Evolutionary conservation across 92 coral and sea anemone genomes (phyloP), one percentile per base, ranked within the genome.

Genomic region (Epizoanthus rinbou): DNA sequence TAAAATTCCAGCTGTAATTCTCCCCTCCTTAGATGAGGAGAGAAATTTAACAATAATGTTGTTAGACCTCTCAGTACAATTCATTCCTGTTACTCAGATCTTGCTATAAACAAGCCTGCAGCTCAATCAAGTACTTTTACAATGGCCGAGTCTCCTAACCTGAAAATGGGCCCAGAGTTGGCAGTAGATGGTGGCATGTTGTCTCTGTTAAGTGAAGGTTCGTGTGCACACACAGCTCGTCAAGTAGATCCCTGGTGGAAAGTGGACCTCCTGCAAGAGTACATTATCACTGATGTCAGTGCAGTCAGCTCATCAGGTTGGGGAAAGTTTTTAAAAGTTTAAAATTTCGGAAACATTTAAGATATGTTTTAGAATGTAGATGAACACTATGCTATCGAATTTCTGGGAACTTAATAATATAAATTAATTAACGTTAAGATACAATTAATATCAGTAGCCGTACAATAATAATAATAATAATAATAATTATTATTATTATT

Each of bases 161-260:
- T 69, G 82, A 59, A 74, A 17, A 59, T 81, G 1, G 91, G 88
- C 47, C 85, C 97, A 57, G 88, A 86, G 24, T 85, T 90, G 50
- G 97, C 97, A 8, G 93, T 92, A 22, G 90, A 92, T 50, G 93
- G 97, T 24, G 85, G 90, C 82, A 90, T 92, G 97, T 80, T 93
- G 13, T 66, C 85, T 35, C 57, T 58, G n/a, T 80, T 91, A 15
- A 65, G 69, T 8, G 79, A 85, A 67, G 97, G 93, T 19, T 92
- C 97, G 54, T 92, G 97, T 68, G 81, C 92, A 2, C 76, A 85
- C 37, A 92, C 97, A 25, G 73, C 88, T 56, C 88, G 82, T n/a
- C 90, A 92, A 71, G 64, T 68, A 8, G 91, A 92, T 28, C 97
- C 97, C 1, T 92, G 97, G 97, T 92, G 97, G 97, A 85, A 70